Evolutionary conservation across 2,797 vertebrate species (phyloP), one percentile per base, ranked within the genome.

Genomic region (Margarornis squamiger): DNA sequence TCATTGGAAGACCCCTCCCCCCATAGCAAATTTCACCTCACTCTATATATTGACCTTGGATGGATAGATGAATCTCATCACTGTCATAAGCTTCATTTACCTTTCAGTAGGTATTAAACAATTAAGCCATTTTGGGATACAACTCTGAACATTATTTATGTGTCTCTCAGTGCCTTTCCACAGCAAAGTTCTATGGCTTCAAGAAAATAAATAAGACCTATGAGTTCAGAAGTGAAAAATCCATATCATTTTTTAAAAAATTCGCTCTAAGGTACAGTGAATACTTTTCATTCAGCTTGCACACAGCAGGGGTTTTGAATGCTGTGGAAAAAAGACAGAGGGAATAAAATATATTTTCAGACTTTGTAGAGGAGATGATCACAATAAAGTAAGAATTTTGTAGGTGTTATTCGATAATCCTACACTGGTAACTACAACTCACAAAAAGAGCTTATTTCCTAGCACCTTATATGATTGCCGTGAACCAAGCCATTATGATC

Each of bases 11-110:
- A 70, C 12, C 12, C 59, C n/a, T 75, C 32, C 68, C n/a, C 39
- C 38, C 5, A 2, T 0, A 57, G 58, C 23, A 95, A 90, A 90
- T 80, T 91, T 45, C 45, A 86, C 22, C 62, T 88, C 73, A 70
- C 48, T 93, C 70, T 38, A 57, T 92, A 81, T 84, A 88, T 93
- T 91, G 91, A 92, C 79, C 81, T 88, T 86, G 76, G 46, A 78
- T 67, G 51, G 58, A 51, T 48, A 81, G 76, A 90, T 73, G 36
- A 86, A 88, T 86, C 82, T 77, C 85, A 78, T 48, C 1, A 0
- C 54, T 88, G 58, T 94, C 55, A 23, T 59, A 78, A 90, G 34
- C 62, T 86, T 88, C 26, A 91, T 95, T 95, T 96, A 86, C 89
- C 91, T 90, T 93, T 92, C 91, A 91, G 54, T 61, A 91, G 36